Base-by-base conservation (phyloP, 2,888 invertebrate species). In the Balanococcus diminutus region DNA sequence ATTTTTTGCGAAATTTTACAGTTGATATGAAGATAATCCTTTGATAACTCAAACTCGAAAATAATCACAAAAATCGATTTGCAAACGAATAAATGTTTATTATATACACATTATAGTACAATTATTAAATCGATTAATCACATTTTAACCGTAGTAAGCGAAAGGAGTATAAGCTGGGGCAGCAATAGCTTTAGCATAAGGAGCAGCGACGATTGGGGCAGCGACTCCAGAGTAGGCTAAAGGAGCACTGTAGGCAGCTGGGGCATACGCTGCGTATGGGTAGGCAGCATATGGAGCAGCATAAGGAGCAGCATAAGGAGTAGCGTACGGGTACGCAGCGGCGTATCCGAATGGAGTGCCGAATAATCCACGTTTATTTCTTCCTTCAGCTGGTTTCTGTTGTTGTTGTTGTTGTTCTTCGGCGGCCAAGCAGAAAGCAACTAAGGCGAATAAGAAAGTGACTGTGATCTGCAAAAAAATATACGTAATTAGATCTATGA, bases 251-350 rank as follows among this genome's bases (percentile, higher is more conserved):
- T 84, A 84, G 1, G 75, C 39, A n/a, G 75, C 46, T n/a, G 72
- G 72, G 5, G 72, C 84, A 31, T 84, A 84, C n/a, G 84, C n/a
- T n/a, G n/a, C 42, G n/a, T 84, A 84, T 28, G 84, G 46, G 72
- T 72, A 84, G 14, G 84, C 67, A 6, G 67, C 67, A 14, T 75
- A 75, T 32, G 75, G 32, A n/a, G 36, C 22, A 4, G 32, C n/a
- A n/a, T n/a, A n/a, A n/a, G n/a, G n/a, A n/a, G n/a, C n/a, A n/a
- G 32, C 72, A 75, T 25, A 42, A 11, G 72, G 46, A 16, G 75
- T 22, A 42, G 46, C 72, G 51, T 72, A 72, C 2, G 72, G 75
- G 31, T 72, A 75, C 1, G 36, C 28, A 14, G 28, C 39, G 61
- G 72, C 84, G 79, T 39, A 39, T 22, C 22, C 36, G 25, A 36